phyloP scores from a whole-genome alignment of 2,113 vertebrate genomes.

The Xenopus borealis region DNA sequence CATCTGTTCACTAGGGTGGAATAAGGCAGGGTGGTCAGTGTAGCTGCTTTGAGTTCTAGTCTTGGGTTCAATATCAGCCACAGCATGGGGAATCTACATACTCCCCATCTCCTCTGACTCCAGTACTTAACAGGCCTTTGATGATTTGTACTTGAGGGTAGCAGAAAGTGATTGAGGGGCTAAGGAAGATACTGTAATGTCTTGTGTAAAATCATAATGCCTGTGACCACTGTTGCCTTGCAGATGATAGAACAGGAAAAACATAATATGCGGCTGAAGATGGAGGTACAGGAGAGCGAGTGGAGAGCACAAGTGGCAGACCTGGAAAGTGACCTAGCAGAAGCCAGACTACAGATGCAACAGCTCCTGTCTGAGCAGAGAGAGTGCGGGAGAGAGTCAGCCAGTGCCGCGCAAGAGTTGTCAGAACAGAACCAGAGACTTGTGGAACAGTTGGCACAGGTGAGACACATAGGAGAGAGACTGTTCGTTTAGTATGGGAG shows the following conservation, averaged over 20 bases:
- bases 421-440: slow-evolving; percentile 65
- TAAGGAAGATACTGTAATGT: slow-evolving; percentile 22
- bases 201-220: too few species aligned
- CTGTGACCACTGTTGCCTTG: not conserved
- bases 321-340: slow-evolving; percentile 58
- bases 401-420: slow-evolving; percentile 53
- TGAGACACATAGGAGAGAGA: slow-evolving; percentile 24
- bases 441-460: slow-evolving; percentile 62
- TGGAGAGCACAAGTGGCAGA: slow-evolving; percentile 59
- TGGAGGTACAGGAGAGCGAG: slow-evolving; percentile 55
- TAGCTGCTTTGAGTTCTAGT: too few species aligned
- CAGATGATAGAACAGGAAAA: slow-evolving; percentile 61
- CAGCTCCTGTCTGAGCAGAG: slow-evolving; percentile 55
- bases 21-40: too few species aligned
- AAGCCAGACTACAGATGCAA: slow-evolving; percentile 53
- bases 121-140: too few species aligned
- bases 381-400: slow-evolving; percentile 57
- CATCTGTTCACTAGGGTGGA: too few species aligned
- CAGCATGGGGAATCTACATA: too few species aligned
- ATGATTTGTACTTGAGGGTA: slow-evolving; percentile 2
- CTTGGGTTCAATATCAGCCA: too few species aligned
- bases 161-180: not conserved
- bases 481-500: too few species aligned
- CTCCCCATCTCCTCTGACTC: too few species aligned
- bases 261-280: slow-evolving; percentile 56